Percentiles rank a stretch among this genome's conserved stretches.
These are phyloP conservation scores for Thera obeliscata DNA, from an alignment of 2,888 invertebrate species.

Conservation along the genomic window DNA sequence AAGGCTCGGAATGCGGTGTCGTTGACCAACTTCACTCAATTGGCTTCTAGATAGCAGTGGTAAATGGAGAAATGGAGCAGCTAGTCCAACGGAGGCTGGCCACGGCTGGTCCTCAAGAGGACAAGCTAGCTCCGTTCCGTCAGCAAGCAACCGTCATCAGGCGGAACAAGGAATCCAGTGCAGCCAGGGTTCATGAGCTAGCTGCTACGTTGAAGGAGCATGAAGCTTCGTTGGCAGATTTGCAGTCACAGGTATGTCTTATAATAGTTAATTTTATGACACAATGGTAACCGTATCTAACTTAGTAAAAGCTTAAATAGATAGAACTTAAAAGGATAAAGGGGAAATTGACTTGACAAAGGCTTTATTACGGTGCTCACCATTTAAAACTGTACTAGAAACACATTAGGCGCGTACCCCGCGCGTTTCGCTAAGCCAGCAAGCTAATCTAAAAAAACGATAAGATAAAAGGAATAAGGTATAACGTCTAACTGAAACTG, in stretches of 20 bases:
- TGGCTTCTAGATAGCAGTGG: constrained; percentile 71
- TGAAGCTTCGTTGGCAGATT: constrained; percentile 85
- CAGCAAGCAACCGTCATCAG: constrained; percentile 93
- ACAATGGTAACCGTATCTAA: no score
- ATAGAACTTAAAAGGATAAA: no score
- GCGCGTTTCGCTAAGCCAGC: constrained; percentile 1
- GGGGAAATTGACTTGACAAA: constrained; percentile 24
- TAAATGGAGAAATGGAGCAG: constrained; percentile 87
- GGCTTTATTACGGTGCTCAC: constrained; percentile 23
- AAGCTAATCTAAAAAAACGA: constrained; percentile 1
- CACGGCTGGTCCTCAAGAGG: constrained; percentile 86
- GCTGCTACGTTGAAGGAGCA: constrained; percentile 85
- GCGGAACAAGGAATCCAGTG: constrained; percentile 91
- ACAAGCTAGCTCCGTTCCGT: constrained; percentile 92
- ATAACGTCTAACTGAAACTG: not conserved
- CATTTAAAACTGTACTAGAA: constrained; percentile 23
- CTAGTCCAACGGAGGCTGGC: constrained; percentile 89
- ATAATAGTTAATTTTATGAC: not conserved
- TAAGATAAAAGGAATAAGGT: no score
- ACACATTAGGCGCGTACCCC: constrained; percentile 18
- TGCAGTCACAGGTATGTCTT: constrained; percentile 72
- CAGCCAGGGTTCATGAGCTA: constrained; percentile 87
- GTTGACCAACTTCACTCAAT: not conserved
- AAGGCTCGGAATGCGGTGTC: no score
- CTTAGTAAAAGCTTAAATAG: no score